Conservation (phyloP, 2,888 invertebrate genomes). For the Perithous albicinctus region DNA sequence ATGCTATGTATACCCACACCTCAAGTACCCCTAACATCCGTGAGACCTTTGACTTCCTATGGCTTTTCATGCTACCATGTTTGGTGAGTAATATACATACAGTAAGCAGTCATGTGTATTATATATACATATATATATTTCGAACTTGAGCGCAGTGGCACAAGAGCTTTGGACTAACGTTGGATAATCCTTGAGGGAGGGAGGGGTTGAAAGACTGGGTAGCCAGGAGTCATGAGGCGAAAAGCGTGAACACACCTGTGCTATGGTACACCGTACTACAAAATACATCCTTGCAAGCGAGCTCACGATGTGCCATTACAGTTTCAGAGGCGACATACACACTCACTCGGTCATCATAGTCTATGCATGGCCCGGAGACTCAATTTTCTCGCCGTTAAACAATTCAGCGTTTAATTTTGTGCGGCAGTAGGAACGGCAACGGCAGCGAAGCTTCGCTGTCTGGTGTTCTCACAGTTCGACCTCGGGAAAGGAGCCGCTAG, state of each 20-base stretch:
- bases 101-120: no score
- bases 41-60: slow-evolving; percentile 8
- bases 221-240: slow-evolving; percentile 33
- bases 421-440: slow-evolving; percentile 65
- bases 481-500: slow-evolving; percentile 34
- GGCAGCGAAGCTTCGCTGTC: slow-evolving; percentile 43
- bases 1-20: background rate
- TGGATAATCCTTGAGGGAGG: slow-evolving; percentile 54
- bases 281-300: slow-evolving; percentile 11
- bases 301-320: slow-evolving; percentile 27
- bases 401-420: slow-evolving; percentile 77
- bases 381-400: slow-evolving; percentile 76
- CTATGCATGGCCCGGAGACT: slow-evolving; percentile 68
- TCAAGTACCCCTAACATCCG: background rate
- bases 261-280: background rate
- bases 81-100: slow-evolving; percentile 14
- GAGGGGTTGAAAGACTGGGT: slow-evolving; percentile 32
- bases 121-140: background rate
- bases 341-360: slow-evolving; percentile 48
- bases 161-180: background rate
- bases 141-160: background rate
- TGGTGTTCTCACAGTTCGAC: slow-evolving; percentile 51
- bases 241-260: slow-evolving; percentile 44
- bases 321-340: slow-evolving; percentile 24
- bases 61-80: slow-evolving; percentile 1